Conservation (phyloP, 2,113 vertebrate species). For the Anarrhichthys ocellatus region DNA sequence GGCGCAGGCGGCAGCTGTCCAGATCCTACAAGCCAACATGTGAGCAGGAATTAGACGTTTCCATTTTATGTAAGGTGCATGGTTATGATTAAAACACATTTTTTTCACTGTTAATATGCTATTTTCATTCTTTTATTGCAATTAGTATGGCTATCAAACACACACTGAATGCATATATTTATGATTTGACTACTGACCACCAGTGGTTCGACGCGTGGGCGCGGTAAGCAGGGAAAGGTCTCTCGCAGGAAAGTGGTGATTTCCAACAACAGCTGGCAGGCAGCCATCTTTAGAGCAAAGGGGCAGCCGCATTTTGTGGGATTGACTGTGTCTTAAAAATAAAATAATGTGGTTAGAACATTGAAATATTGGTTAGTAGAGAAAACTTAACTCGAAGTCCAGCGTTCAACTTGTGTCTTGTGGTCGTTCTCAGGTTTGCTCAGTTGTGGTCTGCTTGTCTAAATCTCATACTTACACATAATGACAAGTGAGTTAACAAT, state of each 20-base stretch:
- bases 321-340: constrained; percentile 92
- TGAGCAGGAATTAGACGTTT: background rate
- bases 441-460: too few species aligned
- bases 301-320: constrained; percentile 98
- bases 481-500: too few species aligned
- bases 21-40: constrained; percentile 86
- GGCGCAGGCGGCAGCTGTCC: constrained; percentile 92
- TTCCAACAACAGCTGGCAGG: constrained; percentile 96
- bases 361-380: background rate
- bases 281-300: constrained; percentile 98
- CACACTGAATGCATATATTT: background rate
- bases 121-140: too few species aligned
- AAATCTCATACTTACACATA: too few species aligned
- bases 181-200: constrained; percentile 85
- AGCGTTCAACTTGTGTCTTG: background rate
- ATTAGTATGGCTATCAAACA: background rate
- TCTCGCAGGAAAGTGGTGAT: constrained; percentile 97
- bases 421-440: too few species aligned
- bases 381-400: background rate
- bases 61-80: background rate
- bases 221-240: constrained; percentile 95
- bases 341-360: background rate
- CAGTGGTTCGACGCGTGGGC: constrained; percentile 93
- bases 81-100: background rate
- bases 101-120: background rate